These are phyloP conservation scores for Rhinolophus ferrumequinum DNA, from an alignment of 2,113 vertebrate genomes.

Conservation along the genomic window DNA sequence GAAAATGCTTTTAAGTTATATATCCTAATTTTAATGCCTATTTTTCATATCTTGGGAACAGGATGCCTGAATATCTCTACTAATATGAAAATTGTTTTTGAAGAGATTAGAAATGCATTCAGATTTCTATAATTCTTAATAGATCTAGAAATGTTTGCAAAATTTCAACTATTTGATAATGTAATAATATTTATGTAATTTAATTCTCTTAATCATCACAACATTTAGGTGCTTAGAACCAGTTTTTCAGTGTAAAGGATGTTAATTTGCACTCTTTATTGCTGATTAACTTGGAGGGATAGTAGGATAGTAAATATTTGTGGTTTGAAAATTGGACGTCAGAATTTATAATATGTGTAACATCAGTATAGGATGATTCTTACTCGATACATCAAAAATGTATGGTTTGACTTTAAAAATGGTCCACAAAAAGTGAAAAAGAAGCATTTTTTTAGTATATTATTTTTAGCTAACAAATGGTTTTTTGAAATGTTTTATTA, in stretches of 20 bases:
- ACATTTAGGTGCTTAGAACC: slow-evolving; percentile 39
- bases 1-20: slow-evolving; percentile 40
- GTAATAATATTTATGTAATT: slow-evolving; percentile 50
- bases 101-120: slow-evolving; percentile 56
- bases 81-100: slow-evolving; percentile 65
- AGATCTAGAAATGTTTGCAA: slow-evolving; percentile 42
- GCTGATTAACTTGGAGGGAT: slow-evolving; percentile 36
- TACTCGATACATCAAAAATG: slow-evolving; percentile 50
- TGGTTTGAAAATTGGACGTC: slow-evolving; percentile 53
- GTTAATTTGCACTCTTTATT: slow-evolving; percentile 45
- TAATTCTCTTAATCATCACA: slow-evolving; percentile 43
- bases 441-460: slow-evolving; percentile 27
- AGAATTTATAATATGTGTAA: slow-evolving; percentile 41
- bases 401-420: slow-evolving; percentile 60
- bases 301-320: slow-evolving; percentile 48
- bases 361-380: slow-evolving; percentile 49
- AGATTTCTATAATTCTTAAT: slow-evolving; percentile 52
- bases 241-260: slow-evolving; percentile 38
- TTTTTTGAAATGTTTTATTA: slow-evolving; percentile 56
- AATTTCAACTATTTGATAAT: slow-evolving; percentile 43
- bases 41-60: slow-evolving; percentile 61
- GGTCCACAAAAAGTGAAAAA: slow-evolving; percentile 59
- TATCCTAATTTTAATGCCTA: slow-evolving; percentile 48
- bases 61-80: slow-evolving; percentile 54
- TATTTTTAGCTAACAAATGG: slow-evolving; percentile 68